A percentile compares a stretch with the other conserved stretches of the same genome.
phyloP scores from a whole-genome alignment of 2,888 invertebrate genomes.

The Pristionchus fissidentatus region DNA sequence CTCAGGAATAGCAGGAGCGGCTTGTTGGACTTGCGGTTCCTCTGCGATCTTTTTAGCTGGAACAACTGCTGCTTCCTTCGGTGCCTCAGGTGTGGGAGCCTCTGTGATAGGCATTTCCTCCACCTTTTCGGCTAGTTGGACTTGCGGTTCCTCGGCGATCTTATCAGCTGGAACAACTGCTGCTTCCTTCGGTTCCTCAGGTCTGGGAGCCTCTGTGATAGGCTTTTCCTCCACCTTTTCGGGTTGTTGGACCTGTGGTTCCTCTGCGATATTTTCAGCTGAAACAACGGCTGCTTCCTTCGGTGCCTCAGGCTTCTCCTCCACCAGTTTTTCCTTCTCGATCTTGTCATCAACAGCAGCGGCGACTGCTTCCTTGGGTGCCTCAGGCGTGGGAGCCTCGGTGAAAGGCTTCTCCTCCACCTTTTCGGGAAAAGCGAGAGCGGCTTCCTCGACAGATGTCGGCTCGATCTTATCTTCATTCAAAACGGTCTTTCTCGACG shows the following conservation, averaged over 20 bases:
- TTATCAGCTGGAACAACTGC: constrained; percentile 1
- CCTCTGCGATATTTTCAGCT: background rate
- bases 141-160: constrained; percentile 9
- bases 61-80: constrained; percentile 23
- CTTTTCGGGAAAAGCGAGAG: too few species aligned
- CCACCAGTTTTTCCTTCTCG: background rate
- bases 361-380: too few species aligned
- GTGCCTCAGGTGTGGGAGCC: constrained; percentile 29
- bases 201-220: background rate
- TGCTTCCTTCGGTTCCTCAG: constrained; percentile 2
- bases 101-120: background rate
- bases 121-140: background rate
- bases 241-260: too few species aligned
- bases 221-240: background rate
- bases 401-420: too few species aligned
- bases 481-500: too few species aligned
- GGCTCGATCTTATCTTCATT: too few species aligned
- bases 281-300: background rate
- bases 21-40: background rate
- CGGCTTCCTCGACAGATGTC: too few species aligned
- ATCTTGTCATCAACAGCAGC: background rate
- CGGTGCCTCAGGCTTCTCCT: background rate
- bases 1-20: background rate
- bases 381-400: too few species aligned
- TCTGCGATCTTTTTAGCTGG: background rate